Base-by-base conservation (phyloP, 30 jellyfish, hydroid and myxozoan species). In the Rhopilema esculentum region DNA sequence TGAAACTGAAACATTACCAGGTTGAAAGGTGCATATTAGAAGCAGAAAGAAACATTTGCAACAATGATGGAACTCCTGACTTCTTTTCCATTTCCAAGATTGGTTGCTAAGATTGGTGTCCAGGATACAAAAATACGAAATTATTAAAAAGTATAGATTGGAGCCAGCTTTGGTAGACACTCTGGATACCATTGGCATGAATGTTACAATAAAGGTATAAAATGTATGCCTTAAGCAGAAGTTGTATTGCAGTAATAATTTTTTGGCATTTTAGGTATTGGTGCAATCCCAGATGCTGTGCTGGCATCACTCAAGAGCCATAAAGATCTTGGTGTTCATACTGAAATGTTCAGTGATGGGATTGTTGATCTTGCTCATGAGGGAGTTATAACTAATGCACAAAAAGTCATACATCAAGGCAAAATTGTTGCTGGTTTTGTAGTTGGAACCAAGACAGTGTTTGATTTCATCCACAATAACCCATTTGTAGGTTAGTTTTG, bases 281-380 rank as follows among this genome's bases (percentile, higher is more conserved):
- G 98, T 1, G 57, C 96, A 31, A 86, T 91, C 27, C 98, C 98
- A 1, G 96, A 85, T 75, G 25, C 93, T 7, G 97, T 80, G 18
- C 31, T 91, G 88, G 91, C 96, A 7, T 74, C 89, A 1, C 62
- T 91, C 49, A 80, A 75, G 20, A 66, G 84, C 27, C 98, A 91
- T 53, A 91, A 80, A 64, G 93, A 79, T 27, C 92, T 91, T 91
- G 98, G 98, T 32, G 77, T 91, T 8, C 98, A 91, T 51, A 85
- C 96, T 23, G 98, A 91, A 71, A 91, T 91, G 98, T 84, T 91
- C 65, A 85, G 96, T 86, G 96, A 91, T 85, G 96, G 96, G 0
- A 87, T 91, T 23, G 98, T 91, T 6, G 98, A 91, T 72, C 72
- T 91, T 4, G 75, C 49, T 15, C 76, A 84, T 24, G 87, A 76